These are phyloP conservation scores for Micrasema longulum DNA, from an alignment of 1,140 invertebrate species.

Conservation along the genomic window DNA sequence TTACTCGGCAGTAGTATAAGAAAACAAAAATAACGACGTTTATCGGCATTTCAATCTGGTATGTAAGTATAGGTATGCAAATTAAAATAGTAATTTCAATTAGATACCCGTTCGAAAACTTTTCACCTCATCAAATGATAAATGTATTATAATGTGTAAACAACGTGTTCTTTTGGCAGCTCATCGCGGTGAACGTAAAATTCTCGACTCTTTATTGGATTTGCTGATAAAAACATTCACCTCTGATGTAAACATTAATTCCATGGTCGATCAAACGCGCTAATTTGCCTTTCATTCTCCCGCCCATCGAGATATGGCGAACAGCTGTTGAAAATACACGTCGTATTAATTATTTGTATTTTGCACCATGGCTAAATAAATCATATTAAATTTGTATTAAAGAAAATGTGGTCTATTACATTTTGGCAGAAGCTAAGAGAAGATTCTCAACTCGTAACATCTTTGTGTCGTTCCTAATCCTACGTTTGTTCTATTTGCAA, in stretches of 20 bases:
- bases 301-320: conserved; percentile 25
- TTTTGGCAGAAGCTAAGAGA: conserved; percentile 21
- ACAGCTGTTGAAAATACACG: conserved; percentile 29
- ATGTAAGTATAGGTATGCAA: neutral
- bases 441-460: conserved; percentile 16
- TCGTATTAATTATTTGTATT: conserved; percentile 41
- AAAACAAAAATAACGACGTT: no score
- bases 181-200: no score
- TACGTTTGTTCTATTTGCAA: conserved; percentile 7
- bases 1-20: no score
- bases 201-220: neutral
- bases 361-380: conserved; percentile 10
- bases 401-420: conserved; percentile 23
- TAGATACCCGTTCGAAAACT: neutral
- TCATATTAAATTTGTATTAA: conserved; percentile 17
- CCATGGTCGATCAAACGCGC: conserved; percentile 16
- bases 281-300: conserved; percentile 17
- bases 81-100: neutral
- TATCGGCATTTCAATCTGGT: neutral
- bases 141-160: neutral
- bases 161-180: neutral
- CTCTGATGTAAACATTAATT: conserved; percentile 11
- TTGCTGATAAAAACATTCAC: conserved; percentile 5
- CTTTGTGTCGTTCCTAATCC: neutral
- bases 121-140: conserved; percentile 1